Base-by-base conservation (phyloP, 2,113 vertebrate species). In the Edolisoma coerulescens region DNA sequence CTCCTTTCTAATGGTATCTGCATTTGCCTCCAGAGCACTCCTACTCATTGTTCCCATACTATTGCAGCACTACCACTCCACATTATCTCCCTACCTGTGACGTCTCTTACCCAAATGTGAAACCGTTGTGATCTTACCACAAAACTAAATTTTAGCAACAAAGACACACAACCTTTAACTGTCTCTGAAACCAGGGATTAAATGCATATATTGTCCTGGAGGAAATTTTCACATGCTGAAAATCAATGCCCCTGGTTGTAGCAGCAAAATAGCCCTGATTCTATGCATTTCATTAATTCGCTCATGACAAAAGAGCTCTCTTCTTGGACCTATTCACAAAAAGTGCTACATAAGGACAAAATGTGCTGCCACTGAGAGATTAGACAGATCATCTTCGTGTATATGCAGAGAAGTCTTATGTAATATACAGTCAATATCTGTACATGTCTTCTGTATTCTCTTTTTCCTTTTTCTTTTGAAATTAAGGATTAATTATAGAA, bases 211-310 rank as follows among this genome's bases (percentile, higher is more conserved):
- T 39, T 65, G 3, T 8, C 21, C 41, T 42, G 30, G 10, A 65
- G 16, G 1, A 0, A 44, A 16, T 77, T 74, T 87, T 81, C 23
- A 65, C 35, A 21, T 57, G 32, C 2, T 52, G 24, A 92, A 81
- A 65, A 54, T 37, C 35, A 60, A 11, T 0, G 1, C 1, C 7
- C 1, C 47, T 42, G 3, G 1, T 22, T 68, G 27, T 41, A 12
- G 7, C 33, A 90, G 61, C 6, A 69, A 64, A 84, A 77, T 45
- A 30, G 2, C 2, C 9, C 12, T 13, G 17, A 32, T 56, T 37
- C 7, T 28, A 60, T 20, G 1, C 6, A 79, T 54, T 89, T 78
- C 23, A 50, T 18, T 20, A 49, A 70, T 42, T 42, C 26, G 64
- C 32, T 70, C 19, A 44, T 20, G 19, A 59, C 9, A 32, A 22